These are phyloP conservation scores for Actinernus sp. DNA, from an alignment of 92 coral and sea anemone species.

Conservation along the genomic window DNA sequence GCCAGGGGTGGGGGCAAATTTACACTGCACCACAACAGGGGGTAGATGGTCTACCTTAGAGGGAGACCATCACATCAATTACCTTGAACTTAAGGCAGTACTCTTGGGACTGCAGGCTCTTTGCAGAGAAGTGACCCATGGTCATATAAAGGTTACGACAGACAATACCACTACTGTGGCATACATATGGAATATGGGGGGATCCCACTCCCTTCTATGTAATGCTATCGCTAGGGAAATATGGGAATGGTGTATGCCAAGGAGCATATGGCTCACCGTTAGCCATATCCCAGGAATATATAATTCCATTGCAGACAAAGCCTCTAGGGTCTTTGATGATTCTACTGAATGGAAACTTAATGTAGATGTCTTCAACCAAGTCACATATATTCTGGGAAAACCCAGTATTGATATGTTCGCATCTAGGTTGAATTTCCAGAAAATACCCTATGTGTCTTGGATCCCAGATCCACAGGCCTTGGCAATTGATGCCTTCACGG, in stretches of 20 bases:
- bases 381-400: conserved; percentile 8
- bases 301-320: conserved; percentile 44
- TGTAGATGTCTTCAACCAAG: conserved; percentile 17
- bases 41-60: conserved; percentile 44
- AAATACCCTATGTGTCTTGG: conserved; percentile 42
- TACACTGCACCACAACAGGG: conserved; percentile 28
- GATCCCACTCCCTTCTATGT: conserved; percentile 33
- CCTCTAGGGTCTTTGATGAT: conserved; percentile 44
- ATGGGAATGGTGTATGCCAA: conserved; percentile 46
- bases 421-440: conserved; percentile 43
- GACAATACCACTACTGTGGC: conserved; percentile 50
- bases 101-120: conserved; percentile 9
- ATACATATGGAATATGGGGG: conserved; percentile 48
- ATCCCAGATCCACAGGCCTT: conserved; percentile 47
- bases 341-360: conserved; percentile 48
- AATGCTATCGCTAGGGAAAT: conserved; percentile 18
- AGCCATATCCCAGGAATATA: conserved; percentile 43
- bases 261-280: conserved; percentile 31
- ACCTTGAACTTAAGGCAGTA: conserved; percentile 29
- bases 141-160: conserved; percentile 2
- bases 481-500: conserved; percentile 61
- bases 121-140: conserved; percentile 1
- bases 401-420: conserved; percentile 60
- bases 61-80: conserved; percentile 27
- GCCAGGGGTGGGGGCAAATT: conserved; percentile 37